Percentiles rank a stretch among this genome's conserved stretches.
Conservation (phyloP, 2,113 vertebrate genomes). For the Atherinomorus stipes region DNA sequence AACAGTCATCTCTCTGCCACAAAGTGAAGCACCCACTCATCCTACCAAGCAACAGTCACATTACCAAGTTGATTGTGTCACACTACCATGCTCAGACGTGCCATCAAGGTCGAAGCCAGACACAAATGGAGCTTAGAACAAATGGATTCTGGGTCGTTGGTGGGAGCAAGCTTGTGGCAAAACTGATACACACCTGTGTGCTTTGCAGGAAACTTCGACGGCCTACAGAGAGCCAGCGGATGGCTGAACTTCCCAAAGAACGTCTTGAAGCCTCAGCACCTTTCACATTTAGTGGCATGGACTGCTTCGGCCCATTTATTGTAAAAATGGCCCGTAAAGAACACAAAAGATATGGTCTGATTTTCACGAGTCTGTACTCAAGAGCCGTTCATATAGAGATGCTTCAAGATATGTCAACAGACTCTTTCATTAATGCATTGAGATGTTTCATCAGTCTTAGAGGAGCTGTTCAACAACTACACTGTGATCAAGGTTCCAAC, state of each 20-base stretch:
- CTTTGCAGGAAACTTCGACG: background rate
- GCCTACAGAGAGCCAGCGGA: background rate
- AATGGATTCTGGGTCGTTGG: constrained; percentile 18
- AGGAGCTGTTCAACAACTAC: background rate
- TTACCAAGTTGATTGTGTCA: constrained; percentile 4
- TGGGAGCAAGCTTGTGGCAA: constrained; percentile 14
- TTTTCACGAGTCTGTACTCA: constrained; percentile 16
- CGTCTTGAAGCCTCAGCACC: background rate
- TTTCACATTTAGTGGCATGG: background rate
- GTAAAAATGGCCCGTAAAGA: background rate
- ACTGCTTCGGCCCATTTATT: background rate
- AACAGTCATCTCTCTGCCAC: background rate
- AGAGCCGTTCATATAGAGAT: constrained; percentile 17
- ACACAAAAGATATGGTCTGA: constrained; percentile 7
- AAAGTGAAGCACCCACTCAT: constrained; percentile 12
- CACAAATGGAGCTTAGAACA: background rate
- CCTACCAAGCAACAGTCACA: background rate
- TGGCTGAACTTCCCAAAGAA: background rate
- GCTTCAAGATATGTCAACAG: constrained; percentile 5
- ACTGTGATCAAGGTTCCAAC: background rate
- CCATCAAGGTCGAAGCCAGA: constrained; percentile 4
- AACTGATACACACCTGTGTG: constrained; percentile 1
- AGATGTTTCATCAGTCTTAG: constrained; percentile 13
- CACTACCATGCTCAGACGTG: background rate
- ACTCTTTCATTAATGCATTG: constrained; percentile 7